Percentiles rank a stretch among this genome's conserved stretches.
Evolutionary conservation across 2,113 vertebrate species (phyloP).

Genomic region (Donacobius atricapilla): DNA sequence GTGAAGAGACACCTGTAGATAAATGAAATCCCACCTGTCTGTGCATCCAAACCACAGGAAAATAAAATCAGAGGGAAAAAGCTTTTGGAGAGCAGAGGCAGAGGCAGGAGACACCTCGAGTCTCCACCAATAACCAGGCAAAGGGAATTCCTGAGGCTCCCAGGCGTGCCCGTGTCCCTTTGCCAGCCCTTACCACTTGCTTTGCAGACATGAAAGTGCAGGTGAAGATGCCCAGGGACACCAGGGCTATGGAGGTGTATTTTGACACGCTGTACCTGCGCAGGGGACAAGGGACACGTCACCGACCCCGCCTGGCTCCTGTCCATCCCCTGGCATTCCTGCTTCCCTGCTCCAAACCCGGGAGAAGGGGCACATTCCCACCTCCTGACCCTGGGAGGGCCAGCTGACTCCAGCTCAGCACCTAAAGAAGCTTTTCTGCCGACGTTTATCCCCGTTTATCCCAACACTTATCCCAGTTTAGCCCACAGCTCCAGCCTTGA

Average conservation of each 20-base stretch:
- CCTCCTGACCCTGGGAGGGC: rapidly evolving
- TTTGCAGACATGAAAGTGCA: constrained; percentile 97
- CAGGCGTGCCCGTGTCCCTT: no score
- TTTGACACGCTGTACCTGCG: constrained; percentile 88
- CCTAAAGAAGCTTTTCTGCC: no score
- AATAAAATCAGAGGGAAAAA: background rate
- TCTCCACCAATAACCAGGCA: background rate
- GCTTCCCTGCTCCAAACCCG: background rate
- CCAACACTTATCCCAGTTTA: background rate
- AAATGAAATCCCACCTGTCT: background rate
- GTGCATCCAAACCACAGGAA: background rate
- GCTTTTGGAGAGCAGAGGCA: background rate
- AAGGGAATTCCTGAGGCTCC: background rate
- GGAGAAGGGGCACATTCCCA: background rate
- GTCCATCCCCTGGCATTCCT: rapidly evolving
- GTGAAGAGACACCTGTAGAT: background rate
- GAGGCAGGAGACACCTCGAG: background rate
- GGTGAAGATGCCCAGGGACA: constrained; percentile 95
- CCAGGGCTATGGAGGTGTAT: constrained; percentile 87
- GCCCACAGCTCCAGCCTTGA: background rate
- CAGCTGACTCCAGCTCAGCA: background rate
- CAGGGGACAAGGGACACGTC: background rate
- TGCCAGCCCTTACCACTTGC: constrained; percentile 89
- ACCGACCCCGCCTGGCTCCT: background rate
- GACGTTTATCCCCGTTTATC: no score